Base-by-base conservation (phyloP, 1,140 invertebrate genomes). In the Kradibia gibbosae region DNA sequence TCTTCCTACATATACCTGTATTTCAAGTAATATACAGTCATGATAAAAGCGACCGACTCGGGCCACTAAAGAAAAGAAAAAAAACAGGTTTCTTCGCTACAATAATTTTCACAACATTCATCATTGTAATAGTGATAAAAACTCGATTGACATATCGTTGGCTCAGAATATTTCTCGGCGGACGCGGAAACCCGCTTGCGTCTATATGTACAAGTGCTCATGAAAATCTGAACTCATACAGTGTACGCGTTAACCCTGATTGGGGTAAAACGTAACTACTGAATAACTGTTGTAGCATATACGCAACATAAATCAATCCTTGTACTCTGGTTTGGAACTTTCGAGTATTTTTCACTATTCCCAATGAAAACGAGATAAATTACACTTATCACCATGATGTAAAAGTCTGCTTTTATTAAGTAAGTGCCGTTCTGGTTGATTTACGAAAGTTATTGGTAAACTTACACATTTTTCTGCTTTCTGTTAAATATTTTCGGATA, bases 21-120 rank as follows among this genome's bases (percentile, higher is more conserved):
- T 36, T 70, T 67, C 57, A 53, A 67, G 60, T 20, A 7, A 4
- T 17, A 28, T 28, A 50, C 22, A 72, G n/a, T 15, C n/a, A 42
- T 1, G 3, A 72, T 72, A 72, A 50, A 45, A 72, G 45, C 31
- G 10, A 10, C 7, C 70, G 1, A 31, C 13, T 17, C 13, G 0
- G 11, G 3, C 45, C 42, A 22, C 15, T 72, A 50, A 31, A 10
- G 31, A 72, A 72, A 72, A 28, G 62, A n/a, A 70, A 78, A 78
- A 62, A 36, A 80, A 73, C 70, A 75, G 57, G 45, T 74, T 65
- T 74, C 57, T 3, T 28, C 17, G 22, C 39, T 78, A 62, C 70
- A 73, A 72, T 73, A 45, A 74, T 74, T 80, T 80, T 80, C 72
- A 17, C 79, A 50, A 75, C 36, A 80, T 75, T 31, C 79, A 80